A percentile compares a stretch with the other conserved stretches of the same genome.
Conservation (phyloP, 2,113 vertebrate species). For the Arvicanthis niloticus region DNA sequence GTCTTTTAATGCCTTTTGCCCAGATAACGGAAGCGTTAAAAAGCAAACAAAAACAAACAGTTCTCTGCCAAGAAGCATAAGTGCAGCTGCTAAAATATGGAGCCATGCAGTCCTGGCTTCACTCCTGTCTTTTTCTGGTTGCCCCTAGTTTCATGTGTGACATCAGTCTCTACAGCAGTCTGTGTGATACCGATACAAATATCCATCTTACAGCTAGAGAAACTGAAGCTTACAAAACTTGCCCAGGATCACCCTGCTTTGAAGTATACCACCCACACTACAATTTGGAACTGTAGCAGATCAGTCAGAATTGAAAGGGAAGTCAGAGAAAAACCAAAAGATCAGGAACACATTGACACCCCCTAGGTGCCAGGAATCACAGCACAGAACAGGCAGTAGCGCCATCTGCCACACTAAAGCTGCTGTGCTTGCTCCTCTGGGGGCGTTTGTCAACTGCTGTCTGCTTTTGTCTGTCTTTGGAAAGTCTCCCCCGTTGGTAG, state of each 20-base stretch:
- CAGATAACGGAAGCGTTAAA: conserved; percentile 34
- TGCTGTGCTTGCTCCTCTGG: not conserved
- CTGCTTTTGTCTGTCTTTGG: conserved; percentile 24
- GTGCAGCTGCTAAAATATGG: conserved; percentile 29
- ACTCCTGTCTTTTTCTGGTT: not conserved
- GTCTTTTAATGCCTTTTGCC: not conserved
- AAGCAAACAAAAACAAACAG: conserved; percentile 28
- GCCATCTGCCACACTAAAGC: not conserved
- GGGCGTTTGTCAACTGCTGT: not conserved
- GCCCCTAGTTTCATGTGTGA: not conserved
- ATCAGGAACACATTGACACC: not conserved
- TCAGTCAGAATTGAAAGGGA: conserved; percentile 61
- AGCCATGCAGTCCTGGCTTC: not conserved
- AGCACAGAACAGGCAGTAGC: not conserved
- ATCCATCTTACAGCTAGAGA: not conserved
- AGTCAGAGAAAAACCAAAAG: conserved; percentile 15
- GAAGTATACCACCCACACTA: not conserved
- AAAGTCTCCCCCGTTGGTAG: not conserved
- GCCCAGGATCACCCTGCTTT: not conserved
- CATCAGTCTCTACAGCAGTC: not conserved
- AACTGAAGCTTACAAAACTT: not conserved
- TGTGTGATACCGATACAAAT: not conserved
- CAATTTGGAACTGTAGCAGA: not conserved
- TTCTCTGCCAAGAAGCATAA: conserved; percentile 10
- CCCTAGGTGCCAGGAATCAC: not conserved